Evolutionary conservation across 2,113 vertebrate genomes (phyloP).

Genomic region (Marcusenius ussheri): DNA sequence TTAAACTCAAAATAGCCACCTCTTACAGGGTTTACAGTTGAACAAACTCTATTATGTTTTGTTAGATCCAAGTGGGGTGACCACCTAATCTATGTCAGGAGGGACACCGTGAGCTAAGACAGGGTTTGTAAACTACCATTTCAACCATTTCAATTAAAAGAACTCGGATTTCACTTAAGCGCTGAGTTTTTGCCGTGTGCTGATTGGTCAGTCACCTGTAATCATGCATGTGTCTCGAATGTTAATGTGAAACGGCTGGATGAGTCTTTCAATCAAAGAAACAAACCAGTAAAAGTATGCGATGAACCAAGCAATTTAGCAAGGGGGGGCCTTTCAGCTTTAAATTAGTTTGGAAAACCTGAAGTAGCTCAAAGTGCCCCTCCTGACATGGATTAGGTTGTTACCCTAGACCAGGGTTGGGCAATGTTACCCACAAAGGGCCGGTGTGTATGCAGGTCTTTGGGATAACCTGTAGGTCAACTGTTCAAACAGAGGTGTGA

Average conservation of each 20-base stretch:
- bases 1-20: neutral
- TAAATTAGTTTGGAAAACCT: neutral
- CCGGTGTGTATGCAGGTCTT: too few species aligned
- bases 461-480: too few species aligned
- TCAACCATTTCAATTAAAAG: neutral
- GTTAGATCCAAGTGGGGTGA: neutral
- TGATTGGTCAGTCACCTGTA: neutral
- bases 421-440: too few species aligned
- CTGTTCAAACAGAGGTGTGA: too few species aligned
- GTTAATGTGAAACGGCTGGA: too few species aligned
- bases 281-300: neutral
- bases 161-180: neutral
- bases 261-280: neutral
- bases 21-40: neutral
- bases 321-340: neutral
- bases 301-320: neutral
- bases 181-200: neutral
- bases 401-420: neutral
- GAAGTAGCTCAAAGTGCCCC: neutral
- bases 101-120: neutral
- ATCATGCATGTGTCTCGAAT: neutral
- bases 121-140: neutral
- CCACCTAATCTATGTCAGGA: neutral
- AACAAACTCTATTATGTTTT: neutral
- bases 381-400: neutral